Percentiles rank a stretch among this genome's conserved stretches.
These are phyloP conservation scores for Chrysemys picta DNA, from an alignment of 2,113 vertebrate genomes.

Conservation along the genomic window DNA sequence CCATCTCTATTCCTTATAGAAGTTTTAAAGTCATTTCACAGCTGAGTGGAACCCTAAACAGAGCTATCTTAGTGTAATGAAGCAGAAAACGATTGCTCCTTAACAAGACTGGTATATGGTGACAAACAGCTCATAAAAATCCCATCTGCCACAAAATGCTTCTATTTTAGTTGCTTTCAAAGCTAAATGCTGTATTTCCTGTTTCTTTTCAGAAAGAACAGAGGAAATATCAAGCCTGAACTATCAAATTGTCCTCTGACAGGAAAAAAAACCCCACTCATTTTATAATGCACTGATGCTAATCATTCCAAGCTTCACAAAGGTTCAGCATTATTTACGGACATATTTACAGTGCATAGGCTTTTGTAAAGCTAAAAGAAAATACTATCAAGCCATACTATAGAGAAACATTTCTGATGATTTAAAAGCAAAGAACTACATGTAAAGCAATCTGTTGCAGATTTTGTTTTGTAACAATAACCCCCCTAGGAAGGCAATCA, in stretches of 20 bases:
- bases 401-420: not conserved
- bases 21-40: slow-evolving; percentile 88
- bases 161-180: slow-evolving; percentile 76
- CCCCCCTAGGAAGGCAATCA: not conserved
- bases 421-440: not conserved
- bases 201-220: slow-evolving; percentile 70
- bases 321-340: slow-evolving; percentile 16
- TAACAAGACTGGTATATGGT: slow-evolving; percentile 86
- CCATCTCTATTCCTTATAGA: slow-evolving; percentile 80
- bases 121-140: slow-evolving; percentile 86
- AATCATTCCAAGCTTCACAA: slow-evolving; percentile 24
- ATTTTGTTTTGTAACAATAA: slow-evolving; percentile 15
- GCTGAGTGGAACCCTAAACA: slow-evolving; percentile 85
- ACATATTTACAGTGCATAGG: not conserved
- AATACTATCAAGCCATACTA: not conserved
- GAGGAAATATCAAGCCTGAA: slow-evolving; percentile 60
- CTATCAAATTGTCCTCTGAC: slow-evolving; percentile 63
- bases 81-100: slow-evolving; percentile 83
- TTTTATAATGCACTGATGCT: slow-evolving; percentile 38
- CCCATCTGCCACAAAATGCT: slow-evolving; percentile 83
- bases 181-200: slow-evolving; percentile 80
- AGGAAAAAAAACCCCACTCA: not conserved
- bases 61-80: slow-evolving; percentile 86
- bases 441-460: not conserved
- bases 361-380: not conserved